These are phyloP conservation scores for Trachurus trachurus DNA, from an alignment of 2,797 vertebrate species.

Conservation along the genomic window DNA sequence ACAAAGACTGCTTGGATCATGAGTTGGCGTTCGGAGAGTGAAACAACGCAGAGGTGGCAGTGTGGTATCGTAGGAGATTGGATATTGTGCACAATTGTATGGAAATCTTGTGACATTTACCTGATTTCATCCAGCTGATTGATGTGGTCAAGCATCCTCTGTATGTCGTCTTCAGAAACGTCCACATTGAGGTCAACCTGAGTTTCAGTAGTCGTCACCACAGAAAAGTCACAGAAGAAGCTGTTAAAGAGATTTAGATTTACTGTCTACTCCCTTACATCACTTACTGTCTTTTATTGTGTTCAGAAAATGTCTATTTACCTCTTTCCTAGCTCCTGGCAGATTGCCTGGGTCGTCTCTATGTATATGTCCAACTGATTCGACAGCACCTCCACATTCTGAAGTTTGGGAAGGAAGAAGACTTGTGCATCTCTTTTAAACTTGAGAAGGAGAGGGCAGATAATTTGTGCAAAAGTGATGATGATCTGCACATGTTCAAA, in stretches of 20 bases:
- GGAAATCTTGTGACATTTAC: no score
- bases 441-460: slow-evolving; percentile 70
- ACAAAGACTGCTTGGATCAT: no score
- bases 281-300: no score
- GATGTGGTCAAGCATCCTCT: slow-evolving; percentile 71
- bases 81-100: no score
- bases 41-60: no score
- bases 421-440: slow-evolving; percentile 73
- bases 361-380: slow-evolving; percentile 79
- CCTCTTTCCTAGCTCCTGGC: slow-evolving; percentile 70
- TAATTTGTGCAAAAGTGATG: slow-evolving; percentile 46
- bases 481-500: slow-evolving; percentile 41
- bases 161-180: slow-evolving; percentile 61
- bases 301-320: no score
- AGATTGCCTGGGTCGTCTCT: slow-evolving; percentile 65
- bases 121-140: slow-evolving; percentile 71
- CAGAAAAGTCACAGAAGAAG: slow-evolving; percentile 37
- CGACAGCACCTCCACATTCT: slow-evolving; percentile 75
- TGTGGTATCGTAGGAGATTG: no score
- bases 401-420: slow-evolving; percentile 78
- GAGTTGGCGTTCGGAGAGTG: no score
- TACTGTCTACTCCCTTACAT: neutral
- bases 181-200: slow-evolving; percentile 36
- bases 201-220: slow-evolving; percentile 8
- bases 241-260: slow-evolving; percentile 12